Base-by-base conservation (phyloP, 2,888 invertebrate genomes). In the Drosophila falleni region DNA sequence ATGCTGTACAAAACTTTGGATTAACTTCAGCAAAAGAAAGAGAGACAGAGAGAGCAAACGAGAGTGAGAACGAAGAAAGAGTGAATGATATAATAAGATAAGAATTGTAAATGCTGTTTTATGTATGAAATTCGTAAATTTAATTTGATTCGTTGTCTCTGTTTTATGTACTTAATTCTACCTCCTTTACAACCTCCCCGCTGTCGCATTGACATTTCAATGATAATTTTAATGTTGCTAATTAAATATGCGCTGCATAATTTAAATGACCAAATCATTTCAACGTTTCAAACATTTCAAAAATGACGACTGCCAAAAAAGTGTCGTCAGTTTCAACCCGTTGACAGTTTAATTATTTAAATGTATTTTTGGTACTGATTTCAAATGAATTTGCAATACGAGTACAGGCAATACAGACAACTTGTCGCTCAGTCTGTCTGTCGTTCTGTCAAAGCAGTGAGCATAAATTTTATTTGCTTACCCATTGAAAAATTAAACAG, bases 291-390 rank as follows among this genome's bases (percentile, higher is more conserved):
- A 26, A 29, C 16, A 35, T 50, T 33, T 33, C 6, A 19, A 33
- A 6, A 3, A 33, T 33, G 19, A 8, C 15, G 19, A 33, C 33
- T 19, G 31, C 5, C 35, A 23, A 51, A 33, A 42, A 8, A 11
- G 26, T 41, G 15, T 41, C 29, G 10, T 58, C 26, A 23, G 23
- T 33, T 47, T 37, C 19, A 51, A 35, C 35, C 23, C 46, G 49
- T 33, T 60, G 65, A 63, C 68, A 63, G 31, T 75, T 82, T 68
- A 86, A 82, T 82, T 76, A 82, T 86, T 82, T 41, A 75, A 82
- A 78, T 73, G 56, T 29, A 58, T 62, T 33, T 67, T 64, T 9
- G 42, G 23, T 31, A 33, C 31, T 26, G 54, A 65, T 65, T 62
- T 44, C 31, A 41, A 72, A 74, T 54, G 58, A 61, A 69, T 72